phyloP scores from a whole-genome alignment of 2,113 vertebrate genomes.

The Peucedramus taeniatus region DNA sequence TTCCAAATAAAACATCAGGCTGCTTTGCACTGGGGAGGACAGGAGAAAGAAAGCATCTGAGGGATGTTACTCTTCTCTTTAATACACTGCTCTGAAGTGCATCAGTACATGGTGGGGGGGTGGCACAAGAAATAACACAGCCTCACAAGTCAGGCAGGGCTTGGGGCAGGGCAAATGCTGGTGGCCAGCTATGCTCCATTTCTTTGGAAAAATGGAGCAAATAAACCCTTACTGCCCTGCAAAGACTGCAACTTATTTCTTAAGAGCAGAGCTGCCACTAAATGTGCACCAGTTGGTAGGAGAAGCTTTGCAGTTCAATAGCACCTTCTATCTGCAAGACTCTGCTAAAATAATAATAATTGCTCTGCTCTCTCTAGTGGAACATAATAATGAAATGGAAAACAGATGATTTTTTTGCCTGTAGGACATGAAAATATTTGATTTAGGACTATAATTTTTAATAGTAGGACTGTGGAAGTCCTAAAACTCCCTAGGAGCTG shows the following conservation, averaged over 20 bases:
- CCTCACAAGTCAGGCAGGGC: not conserved
- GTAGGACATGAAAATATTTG: not conserved
- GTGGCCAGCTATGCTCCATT: not conserved
- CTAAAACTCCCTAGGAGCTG: not conserved
- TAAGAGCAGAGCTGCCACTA: not conserved
- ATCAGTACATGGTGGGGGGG: fast-evolving
- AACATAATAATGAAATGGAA: not conserved
- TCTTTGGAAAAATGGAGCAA: not conserved
- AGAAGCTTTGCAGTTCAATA: slow-evolving; percentile 18
- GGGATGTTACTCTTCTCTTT: not conserved
- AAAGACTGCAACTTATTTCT: not conserved
- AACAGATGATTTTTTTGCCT: not conserved
- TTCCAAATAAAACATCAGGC: not conserved
- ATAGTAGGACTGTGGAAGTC: not conserved
- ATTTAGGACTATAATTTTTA: not conserved
- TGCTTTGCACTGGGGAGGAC: not conserved
- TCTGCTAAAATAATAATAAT: not conserved
- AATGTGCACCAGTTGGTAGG: not conserved
- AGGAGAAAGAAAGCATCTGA: not conserved
- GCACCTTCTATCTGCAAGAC: slow-evolving; percentile 51
- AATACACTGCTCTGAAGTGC: not conserved
- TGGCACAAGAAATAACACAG: not conserved
- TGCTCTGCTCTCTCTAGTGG: not conserved
- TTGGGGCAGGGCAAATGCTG: not conserved
- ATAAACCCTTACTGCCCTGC: not conserved